Base-by-base conservation (phyloP, 2,113 vertebrate genomes). In the Pelvicachromis taeniatus region DNA sequence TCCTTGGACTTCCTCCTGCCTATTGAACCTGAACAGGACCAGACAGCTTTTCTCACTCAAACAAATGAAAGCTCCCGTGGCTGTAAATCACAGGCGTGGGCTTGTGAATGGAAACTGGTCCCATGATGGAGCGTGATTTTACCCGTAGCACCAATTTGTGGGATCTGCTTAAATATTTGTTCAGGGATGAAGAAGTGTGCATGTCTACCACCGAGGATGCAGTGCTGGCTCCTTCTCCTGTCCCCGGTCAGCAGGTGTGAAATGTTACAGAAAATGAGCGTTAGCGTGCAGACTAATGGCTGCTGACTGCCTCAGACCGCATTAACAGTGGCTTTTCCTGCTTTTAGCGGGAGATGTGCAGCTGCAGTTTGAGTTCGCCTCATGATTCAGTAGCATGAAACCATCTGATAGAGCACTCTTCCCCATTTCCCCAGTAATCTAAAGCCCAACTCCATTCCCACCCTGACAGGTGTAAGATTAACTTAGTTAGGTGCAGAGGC, bases 391-490 rank as follows among this genome's bases (percentile, higher is more conserved):
- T 33, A 48, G 77, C 45, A 9, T 63, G 48, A 78, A 81, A 61
- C 84, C 78, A 35, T 77, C 53, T 55, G 45, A 80, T 87, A 75
- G 79, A 91, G 87, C 42, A 85, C 77, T 86, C 79, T 68, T 81
- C 83, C 42, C 26, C 48, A 73, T 81, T 85, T 13, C 52, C 61
- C 29, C 75, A 86, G 65, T 61, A 81, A 85, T 77, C 86, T 73
- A 48, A 85, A 84, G 87, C 84, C 88, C 45, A 19, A 35, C 86
- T 80, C 85, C 85, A 88, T 83, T 83, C 81, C 82, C 94, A 93
- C 95, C 96, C 95, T 98, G 97, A 97, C 98, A 98, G 97, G 96
- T 97, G 97, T 96, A 97, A 97, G 97, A 98, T 98, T 97, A 97
- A 97, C 97, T 97, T 97, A 96, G 97, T 97, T 97, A 97, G 96